Evolutionary conservation across 2,888 invertebrate genomes (phyloP).

Genomic region (Isoperla grammatica): DNA sequence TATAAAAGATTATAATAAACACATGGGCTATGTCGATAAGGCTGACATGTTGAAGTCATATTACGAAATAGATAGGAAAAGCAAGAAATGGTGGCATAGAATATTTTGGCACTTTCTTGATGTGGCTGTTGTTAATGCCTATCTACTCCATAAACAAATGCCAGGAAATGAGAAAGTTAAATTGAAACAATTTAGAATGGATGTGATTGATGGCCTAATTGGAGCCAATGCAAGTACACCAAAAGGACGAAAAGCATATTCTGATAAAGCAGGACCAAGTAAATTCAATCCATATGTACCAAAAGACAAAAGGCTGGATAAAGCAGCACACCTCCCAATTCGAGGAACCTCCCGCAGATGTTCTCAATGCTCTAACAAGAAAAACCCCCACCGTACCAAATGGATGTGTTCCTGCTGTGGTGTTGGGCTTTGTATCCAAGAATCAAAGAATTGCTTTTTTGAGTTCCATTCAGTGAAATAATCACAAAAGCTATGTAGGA

Average conservation of each 20-base stretch:
- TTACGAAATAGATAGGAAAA: constrained; percentile 38
- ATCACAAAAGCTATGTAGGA: too few species aligned
- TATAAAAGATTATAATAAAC: constrained; percentile 35
- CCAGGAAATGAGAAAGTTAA: too few species aligned
- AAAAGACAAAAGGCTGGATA: constrained; percentile 27
- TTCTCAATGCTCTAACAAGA: constrained; percentile 30
- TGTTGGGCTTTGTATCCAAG: too few species aligned
- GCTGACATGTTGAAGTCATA: constrained; percentile 35
- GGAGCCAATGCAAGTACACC: constrained; percentile 1
- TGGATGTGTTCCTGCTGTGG: too few species aligned
- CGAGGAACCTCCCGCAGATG: constrained; percentile 28
- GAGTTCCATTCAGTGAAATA: too few species aligned
- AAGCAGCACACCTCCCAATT: constrained; percentile 31
- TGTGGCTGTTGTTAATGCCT: constrained; percentile 33
- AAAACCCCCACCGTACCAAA: constrained; percentile 29
- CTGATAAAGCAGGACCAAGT: not conserved
- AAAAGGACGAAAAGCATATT: too few species aligned
- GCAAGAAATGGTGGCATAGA: constrained; percentile 38
- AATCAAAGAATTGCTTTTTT: too few species aligned
- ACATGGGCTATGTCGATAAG: constrained; percentile 39
- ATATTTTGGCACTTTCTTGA: constrained; percentile 36
- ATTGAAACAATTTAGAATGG: constrained; percentile 29
- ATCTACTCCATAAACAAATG: too few species aligned
- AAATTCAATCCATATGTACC: constrained; percentile 15
- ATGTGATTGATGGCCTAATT: constrained; percentile 26